Evolutionary conservation across 2,797 vertebrate species (phyloP).

Genomic region (Anniella stebbinsi): DNA sequence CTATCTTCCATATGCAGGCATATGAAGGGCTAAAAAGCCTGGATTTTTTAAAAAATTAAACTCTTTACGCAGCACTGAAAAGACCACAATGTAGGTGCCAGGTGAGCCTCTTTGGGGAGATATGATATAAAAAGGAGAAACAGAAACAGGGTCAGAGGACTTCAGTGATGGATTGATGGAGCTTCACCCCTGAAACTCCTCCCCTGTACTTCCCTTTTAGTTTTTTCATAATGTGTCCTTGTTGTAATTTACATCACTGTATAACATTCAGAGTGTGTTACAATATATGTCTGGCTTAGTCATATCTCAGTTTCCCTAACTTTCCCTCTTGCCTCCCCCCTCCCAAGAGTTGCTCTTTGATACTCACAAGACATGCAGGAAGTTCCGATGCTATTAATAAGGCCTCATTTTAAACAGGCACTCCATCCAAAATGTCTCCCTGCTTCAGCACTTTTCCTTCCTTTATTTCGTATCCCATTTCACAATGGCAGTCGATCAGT

Average conservation of each 20-base stretch:
- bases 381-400: conserved; percentile 50
- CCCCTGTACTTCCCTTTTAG: neutral
- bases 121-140: neutral
- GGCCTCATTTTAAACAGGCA: conserved; percentile 44
- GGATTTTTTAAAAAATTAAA: no score
- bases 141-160: neutral
- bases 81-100: no score
- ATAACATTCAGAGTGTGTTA: neutral
- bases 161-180: neutral
- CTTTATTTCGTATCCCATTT: conserved; percentile 56
- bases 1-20: neutral
- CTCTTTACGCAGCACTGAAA: no score
- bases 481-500: conserved; percentile 45
- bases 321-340: neutral
- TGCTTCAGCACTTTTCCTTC: conserved; percentile 55
- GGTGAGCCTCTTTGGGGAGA: no score
- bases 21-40: no score
- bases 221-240: no score
- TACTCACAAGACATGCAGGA: neutral
- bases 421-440: conserved; percentile 27
- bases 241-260: neutral
- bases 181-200: no score
- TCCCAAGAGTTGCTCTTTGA: neutral
- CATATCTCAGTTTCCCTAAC: neutral
- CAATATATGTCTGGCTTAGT: neutral